Evolutionary conservation across 2,797 vertebrate species (phyloP).

Genomic region (Anguilla marmorata): DNA sequence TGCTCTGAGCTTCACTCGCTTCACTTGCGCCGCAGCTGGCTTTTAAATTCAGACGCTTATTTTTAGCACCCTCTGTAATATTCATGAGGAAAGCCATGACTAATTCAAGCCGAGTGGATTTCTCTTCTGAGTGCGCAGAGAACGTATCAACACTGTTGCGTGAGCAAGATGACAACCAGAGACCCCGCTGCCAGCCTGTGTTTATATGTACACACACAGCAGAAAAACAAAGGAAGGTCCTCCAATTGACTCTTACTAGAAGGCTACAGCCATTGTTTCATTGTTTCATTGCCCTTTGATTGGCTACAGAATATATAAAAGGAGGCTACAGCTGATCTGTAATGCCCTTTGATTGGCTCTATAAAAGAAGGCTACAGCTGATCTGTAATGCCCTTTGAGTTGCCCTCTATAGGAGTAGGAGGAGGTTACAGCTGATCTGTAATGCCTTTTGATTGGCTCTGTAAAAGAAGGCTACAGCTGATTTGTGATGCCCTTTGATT

Average conservation of each 20-base stretch:
- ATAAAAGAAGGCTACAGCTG: too few species aligned
- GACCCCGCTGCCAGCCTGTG: neutral
- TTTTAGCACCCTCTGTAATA: neutral
- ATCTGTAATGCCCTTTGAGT: too few species aligned
- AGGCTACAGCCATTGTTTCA: neutral
- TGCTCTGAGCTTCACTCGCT: neutral
- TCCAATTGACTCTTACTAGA: neutral
- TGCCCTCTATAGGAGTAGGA: too few species aligned
- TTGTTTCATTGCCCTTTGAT: neutral
- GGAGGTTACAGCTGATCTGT: too few species aligned
- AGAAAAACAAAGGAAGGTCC: neutral
- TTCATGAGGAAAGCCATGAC: slow-evolving; percentile 6
- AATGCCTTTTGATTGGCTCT: too few species aligned
- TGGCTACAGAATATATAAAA: neutral
- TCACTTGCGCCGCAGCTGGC: neutral
- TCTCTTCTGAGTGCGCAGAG: neutral
- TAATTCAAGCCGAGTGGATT: slow-evolving; percentile 19
- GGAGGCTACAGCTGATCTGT: too few species aligned
- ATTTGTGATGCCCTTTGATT: too few species aligned
- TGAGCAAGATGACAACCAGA: too few species aligned
- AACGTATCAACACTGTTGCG: too few species aligned
- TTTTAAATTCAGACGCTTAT: neutral
- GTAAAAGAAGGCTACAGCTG: too few species aligned
- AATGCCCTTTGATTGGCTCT: too few species aligned
- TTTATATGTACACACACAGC: neutral